Evolutionary conservation across 2,113 vertebrate genomes (phyloP).

Genomic region (Columba janthina): DNA sequence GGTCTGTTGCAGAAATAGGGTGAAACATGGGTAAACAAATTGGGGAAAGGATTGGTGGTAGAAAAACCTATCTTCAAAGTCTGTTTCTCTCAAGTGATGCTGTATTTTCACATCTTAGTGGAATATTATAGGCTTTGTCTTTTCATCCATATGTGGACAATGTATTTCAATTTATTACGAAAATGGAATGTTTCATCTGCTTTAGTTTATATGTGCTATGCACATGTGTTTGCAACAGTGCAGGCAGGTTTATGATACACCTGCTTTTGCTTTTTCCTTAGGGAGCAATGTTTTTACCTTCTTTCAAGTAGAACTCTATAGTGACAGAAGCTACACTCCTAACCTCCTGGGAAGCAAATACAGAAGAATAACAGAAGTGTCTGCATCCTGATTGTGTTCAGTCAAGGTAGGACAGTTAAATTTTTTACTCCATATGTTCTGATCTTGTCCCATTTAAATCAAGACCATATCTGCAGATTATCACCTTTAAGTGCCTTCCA

Average conservation of each 20-base stretch:
- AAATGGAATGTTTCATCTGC: slow-evolving; percentile 3
- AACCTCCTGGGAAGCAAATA: slow-evolving; percentile 45
- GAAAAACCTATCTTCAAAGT: neutral
- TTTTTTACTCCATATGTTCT: slow-evolving; percentile 70
- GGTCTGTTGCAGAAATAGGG: neutral
- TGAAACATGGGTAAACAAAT: neutral
- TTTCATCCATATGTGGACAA: neutral
- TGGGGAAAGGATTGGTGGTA: neutral
- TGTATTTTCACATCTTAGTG: neutral
- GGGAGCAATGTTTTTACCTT: slow-evolving; percentile 28
- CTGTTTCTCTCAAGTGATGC: neutral
- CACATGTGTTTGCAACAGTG: slow-evolving; percentile 14
- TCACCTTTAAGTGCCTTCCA: slow-evolving; percentile 34
- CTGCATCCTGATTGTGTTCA: slow-evolving; percentile 47
- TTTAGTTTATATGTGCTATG: neutral
- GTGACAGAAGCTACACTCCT: slow-evolving; percentile 26
- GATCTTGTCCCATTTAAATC: slow-evolving; percentile 67
- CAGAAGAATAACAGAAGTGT: slow-evolving; percentile 57
- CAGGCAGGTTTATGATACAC: slow-evolving; percentile 53
- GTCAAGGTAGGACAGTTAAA: slow-evolving; percentile 70
- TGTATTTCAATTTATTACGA: slow-evolving; percentile 1
- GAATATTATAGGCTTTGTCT: neutral
- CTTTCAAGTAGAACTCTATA: slow-evolving; percentile 43
- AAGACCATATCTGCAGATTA: slow-evolving; percentile 56
- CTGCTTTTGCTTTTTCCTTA: slow-evolving; percentile 55